Evolutionary conservation across 2,888 invertebrate species (phyloP).

Genomic region (Strigamia maritima): DNA sequence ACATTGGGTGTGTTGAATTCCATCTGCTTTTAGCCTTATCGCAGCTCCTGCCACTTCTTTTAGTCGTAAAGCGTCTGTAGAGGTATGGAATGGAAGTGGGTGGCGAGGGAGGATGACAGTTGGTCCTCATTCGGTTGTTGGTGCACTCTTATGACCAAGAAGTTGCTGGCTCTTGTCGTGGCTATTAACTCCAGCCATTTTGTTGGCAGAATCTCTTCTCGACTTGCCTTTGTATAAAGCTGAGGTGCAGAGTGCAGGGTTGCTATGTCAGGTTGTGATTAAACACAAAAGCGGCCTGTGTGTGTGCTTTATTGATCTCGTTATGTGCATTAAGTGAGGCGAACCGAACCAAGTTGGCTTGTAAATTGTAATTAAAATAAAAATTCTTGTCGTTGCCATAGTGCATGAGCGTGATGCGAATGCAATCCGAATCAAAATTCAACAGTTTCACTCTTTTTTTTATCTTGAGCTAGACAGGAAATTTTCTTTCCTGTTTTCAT

Average conservation of each 20-base stretch:
- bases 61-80: not conserved
- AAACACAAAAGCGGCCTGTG: not conserved
- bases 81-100: not conserved
- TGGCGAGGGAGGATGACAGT: not conserved
- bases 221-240: not conserved
- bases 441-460: no score
- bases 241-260: not conserved
- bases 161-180: not conserved
- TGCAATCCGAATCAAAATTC: not conserved
- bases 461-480: no score
- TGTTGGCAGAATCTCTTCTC: not conserved
- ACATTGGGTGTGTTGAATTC: not conserved
- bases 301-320: not conserved
- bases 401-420: not conserved
- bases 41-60: not conserved
- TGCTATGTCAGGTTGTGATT: not conserved
- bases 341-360: not conserved
- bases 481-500: no score
- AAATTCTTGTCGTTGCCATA: not conserved
- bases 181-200: not conserved
- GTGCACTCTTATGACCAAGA: not conserved
- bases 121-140: not conserved
- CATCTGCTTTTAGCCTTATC: not conserved
- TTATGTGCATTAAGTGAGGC: not conserved
- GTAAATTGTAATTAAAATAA: not conserved